Conservation (phyloP, 2,113 vertebrate species). For the Zosterops japonicus region DNA sequence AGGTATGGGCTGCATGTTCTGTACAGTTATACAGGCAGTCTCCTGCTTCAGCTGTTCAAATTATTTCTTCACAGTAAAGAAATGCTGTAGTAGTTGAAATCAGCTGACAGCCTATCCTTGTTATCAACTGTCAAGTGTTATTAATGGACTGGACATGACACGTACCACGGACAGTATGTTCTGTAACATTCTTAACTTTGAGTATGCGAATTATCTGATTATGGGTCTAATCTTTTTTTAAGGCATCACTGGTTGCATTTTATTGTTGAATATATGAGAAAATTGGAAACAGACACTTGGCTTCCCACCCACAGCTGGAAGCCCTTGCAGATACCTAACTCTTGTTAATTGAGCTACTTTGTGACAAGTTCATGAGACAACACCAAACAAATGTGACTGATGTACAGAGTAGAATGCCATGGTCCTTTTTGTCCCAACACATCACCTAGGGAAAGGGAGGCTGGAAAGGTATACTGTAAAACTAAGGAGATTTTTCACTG, state of each 20-base stretch:
- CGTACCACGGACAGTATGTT: not conserved
- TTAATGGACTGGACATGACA: not conserved
- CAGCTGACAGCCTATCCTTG: not conserved
- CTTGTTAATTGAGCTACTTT: not conserved
- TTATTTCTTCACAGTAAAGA: not conserved
- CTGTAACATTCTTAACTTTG: not conserved
- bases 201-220: not conserved
- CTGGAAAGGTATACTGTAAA: accelerated
- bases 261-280: not conserved
- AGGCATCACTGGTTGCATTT: not conserved
- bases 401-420: not conserved
- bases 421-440: not conserved
- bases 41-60: not conserved
- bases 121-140: not conserved
- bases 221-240: not conserved
- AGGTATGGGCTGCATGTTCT: not conserved
- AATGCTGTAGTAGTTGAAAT: not conserved
- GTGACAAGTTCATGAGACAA: not conserved
- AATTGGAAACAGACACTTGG: not conserved
- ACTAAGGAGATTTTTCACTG: not conserved
- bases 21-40: not conserved
- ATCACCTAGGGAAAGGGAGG: not conserved
- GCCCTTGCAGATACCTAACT: not conserved
- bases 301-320: not conserved
- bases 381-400: not conserved